These are phyloP conservation scores for Poecilia latipinna DNA, from an alignment of 2,113 vertebrate species.

Conservation along the genomic window DNA sequence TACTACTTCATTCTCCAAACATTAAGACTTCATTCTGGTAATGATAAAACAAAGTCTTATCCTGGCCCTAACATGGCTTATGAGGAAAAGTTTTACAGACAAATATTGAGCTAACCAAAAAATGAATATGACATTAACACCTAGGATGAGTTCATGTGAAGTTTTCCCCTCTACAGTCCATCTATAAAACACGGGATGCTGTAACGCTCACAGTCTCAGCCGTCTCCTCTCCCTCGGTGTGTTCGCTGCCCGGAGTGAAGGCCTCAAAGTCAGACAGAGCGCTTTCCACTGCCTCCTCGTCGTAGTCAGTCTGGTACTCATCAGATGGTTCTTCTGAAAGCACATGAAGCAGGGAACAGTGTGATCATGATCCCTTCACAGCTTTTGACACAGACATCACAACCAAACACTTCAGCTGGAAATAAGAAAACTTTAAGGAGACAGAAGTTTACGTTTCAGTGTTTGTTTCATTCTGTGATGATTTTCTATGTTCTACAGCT, in stretches of 20 bases:
- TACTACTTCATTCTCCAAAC: too few relatives aligned
- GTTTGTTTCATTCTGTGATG: neutral
- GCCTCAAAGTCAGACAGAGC: conserved; percentile 76
- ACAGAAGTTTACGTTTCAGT: too few relatives aligned
- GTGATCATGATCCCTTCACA: neutral
- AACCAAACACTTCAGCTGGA: neutral
- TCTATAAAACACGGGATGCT: too few relatives aligned
- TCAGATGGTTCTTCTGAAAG: conserved; percentile 85
- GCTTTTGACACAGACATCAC: neutral
- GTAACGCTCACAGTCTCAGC: conserved; percentile 80
- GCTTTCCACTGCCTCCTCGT: conserved; percentile 83
- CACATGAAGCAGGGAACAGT: neutral
- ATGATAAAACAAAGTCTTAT: too few relatives aligned
- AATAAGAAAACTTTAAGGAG: too few relatives aligned
- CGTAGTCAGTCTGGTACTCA: conserved; percentile 92
- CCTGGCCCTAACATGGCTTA: too few relatives aligned
- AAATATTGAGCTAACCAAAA: neutral
- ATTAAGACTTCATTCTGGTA: too few relatives aligned
- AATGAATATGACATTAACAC: neutral
- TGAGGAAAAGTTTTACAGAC: too few relatives aligned
- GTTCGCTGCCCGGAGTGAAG: conserved; percentile 70
- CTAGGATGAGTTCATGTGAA: neutral
- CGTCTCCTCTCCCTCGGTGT: conserved; percentile 79
- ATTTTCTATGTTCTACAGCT: neutral
- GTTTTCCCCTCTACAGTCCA: too few relatives aligned